Evolutionary conservation across 2,888 invertebrate species (phyloP).

Genomic region (Pimpla rufipes): DNA sequence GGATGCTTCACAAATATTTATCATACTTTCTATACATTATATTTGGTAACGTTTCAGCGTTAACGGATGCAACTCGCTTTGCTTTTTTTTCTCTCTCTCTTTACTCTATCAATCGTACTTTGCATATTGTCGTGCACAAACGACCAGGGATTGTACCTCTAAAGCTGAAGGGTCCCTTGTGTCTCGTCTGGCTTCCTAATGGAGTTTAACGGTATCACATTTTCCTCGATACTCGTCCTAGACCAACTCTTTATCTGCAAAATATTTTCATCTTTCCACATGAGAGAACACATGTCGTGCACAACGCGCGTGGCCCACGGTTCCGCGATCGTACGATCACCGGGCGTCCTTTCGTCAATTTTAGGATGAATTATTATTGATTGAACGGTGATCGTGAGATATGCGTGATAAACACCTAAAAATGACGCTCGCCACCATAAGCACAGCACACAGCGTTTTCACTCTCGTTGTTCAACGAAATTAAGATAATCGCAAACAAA

Average conservation of each 20-base stretch:
- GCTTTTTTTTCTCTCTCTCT: constrained; percentile 40
- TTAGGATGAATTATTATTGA: constrained; percentile 42
- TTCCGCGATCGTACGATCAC: not conserved
- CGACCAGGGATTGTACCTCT: constrained; percentile 78
- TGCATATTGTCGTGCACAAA: constrained; percentile 63
- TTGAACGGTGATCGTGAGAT: constrained; percentile 13
- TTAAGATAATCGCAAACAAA: constrained; percentile 27
- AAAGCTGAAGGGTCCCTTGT: constrained; percentile 77
- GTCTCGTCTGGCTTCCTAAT: constrained; percentile 79
- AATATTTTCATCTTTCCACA: constrained; percentile 64
- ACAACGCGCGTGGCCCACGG: not conserved
- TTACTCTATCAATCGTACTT: constrained; percentile 28
- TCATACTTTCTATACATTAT: constrained; percentile 32
- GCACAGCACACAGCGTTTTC: constrained; percentile 56
- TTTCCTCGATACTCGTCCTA: constrained; percentile 81
- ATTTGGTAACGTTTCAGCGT: constrained; percentile 50
- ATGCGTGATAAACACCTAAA: constrained; percentile 51
- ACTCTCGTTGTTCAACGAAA: not conserved
- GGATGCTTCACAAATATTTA: constrained; percentile 1
- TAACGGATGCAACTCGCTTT: constrained; percentile 40
- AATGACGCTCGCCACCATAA: constrained; percentile 68
- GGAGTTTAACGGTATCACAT: constrained; percentile 82
- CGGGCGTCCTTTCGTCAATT: constrained; percentile 6
- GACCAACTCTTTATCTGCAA: constrained; percentile 81
- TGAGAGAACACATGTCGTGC: constrained; percentile 50